Base-by-base conservation (phyloP, 1,140 invertebrate species). In the Panulirus ornatus region DNA sequence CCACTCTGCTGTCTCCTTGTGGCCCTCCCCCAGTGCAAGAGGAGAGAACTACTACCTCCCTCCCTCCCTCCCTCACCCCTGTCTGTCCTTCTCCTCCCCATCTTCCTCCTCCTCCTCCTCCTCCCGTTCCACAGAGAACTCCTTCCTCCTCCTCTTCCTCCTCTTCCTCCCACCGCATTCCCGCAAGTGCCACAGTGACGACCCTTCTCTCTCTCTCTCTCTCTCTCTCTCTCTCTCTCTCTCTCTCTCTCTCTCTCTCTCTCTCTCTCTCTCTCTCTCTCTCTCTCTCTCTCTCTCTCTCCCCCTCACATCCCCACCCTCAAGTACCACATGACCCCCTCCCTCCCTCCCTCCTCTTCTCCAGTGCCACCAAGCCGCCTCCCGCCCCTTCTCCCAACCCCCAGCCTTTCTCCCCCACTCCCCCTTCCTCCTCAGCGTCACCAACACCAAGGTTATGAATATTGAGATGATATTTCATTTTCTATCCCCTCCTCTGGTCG, bases 1-100 rank as follows among this genome's bases (percentile, higher is more conserved):
- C 63, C 87, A 82, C 87, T 89, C 54, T 34, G 63, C 40, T 66
- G 38, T 82, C 66, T 75, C 66, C 79, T 51, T 54, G 63, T 79
- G 19, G 16, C 22, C 38, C 58, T 71, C 75, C n/a, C n/a, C n/a
- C n/a, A n/a, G n/a, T n/a, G n/a, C n/a, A n/a, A n/a, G n/a, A n/a
- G n/a, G n/a, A n/a, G n/a, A n/a, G n/a, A n/a, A n/a, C n/a, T n/a
- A n/a, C n/a, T n/a, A n/a, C n/a, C n/a, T n/a, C 40, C 47, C 47
- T n/a, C 2, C 51, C n/a, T 14, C 63, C 54, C 73, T n/a, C 38
- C 36, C 44, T n/a, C 54, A 14, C 71, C 76, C 36, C 58, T 5
- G 47, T 44, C 2, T 63, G 66, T 73, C 66, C 34, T 63, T 19
- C 58, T n/a, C 30, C 75, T 38, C 27, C 75, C 27, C 40, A 2